Conservation (phyloP, 2,797 vertebrate genomes). For the Hydrolagus colliei region DNA sequence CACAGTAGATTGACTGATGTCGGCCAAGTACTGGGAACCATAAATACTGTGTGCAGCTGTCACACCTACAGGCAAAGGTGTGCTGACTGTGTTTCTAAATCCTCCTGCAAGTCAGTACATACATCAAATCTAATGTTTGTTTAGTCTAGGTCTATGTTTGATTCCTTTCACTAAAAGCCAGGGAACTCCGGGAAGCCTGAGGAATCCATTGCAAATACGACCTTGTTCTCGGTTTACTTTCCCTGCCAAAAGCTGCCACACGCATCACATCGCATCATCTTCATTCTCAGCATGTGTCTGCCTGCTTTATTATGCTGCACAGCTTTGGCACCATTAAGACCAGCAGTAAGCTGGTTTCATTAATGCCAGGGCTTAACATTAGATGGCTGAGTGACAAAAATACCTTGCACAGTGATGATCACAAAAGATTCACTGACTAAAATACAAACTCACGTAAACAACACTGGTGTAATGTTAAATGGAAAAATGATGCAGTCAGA, state of each 20-base stretch:
- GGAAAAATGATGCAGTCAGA: not conserved
- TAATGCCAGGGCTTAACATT: not conserved
- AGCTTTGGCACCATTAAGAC: not conserved
- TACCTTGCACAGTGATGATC: not conserved
- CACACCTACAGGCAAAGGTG: constrained; percentile 12
- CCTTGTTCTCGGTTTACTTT: not conserved
- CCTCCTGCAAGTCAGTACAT: constrained; percentile 19
- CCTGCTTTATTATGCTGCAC: not conserved
- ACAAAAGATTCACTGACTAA: not conserved
- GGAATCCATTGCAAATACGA: not conserved
- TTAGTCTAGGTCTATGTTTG: constrained; percentile 7
- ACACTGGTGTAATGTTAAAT: not conserved
- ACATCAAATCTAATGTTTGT: not conserved
- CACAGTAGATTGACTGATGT: too few relatives aligned
- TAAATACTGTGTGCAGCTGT: not conserved
- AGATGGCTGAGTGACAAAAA: not conserved
- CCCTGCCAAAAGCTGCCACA: not conserved
- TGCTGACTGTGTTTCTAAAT: constrained; percentile 1
- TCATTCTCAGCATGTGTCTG: not conserved
- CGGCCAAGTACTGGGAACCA: not conserved
- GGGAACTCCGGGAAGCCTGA: not conserved
- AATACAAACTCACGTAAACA: not conserved
- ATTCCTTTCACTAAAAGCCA: not conserved
- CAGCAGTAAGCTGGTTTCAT: not conserved
- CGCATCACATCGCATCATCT: not conserved